phyloP scores from a whole-genome alignment of 2,888 invertebrate species.

The Hecatera dysodea region DNA sequence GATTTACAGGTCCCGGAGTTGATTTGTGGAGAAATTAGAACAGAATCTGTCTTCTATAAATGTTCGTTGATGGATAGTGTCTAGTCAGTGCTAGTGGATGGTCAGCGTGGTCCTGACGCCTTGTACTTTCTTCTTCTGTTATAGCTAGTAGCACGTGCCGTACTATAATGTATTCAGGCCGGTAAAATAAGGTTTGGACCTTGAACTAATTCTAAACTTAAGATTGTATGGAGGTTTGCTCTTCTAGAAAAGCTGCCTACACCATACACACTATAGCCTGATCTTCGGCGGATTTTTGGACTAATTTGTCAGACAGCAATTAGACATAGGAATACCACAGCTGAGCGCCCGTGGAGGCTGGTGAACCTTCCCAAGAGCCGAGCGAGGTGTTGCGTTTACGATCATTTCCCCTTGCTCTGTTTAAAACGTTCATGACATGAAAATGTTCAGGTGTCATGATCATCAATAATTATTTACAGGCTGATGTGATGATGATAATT shows the following conservation, averaged over 20 bases:
- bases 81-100: not conserved
- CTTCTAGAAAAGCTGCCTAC: too few relatives aligned
- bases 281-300: too few relatives aligned
- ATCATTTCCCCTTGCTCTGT: not conserved
- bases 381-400: not conserved
- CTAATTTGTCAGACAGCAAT: too few relatives aligned
- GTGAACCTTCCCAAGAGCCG: not conserved
- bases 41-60: too few relatives aligned
- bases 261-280: too few relatives aligned
- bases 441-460: slow-evolving; percentile 7
- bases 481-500: slow-evolving; percentile 11
- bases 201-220: too few relatives aligned
- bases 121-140: not conserved
- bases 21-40: not conserved
- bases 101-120: not conserved
- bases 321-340: not conserved
- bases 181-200: too few relatives aligned
- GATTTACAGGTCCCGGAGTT: not conserved
- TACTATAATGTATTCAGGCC: too few relatives aligned
- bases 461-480: slow-evolving; percentile 2
- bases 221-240: too few relatives aligned
- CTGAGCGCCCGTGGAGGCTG: not conserved
- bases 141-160: too few relatives aligned
- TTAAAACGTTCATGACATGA: slow-evolving; percentile 2
- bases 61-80: too few relatives aligned